phyloP scores from a whole-genome alignment of 2,888 invertebrate genomes.

The Drosophila flavopinicola region DNA sequence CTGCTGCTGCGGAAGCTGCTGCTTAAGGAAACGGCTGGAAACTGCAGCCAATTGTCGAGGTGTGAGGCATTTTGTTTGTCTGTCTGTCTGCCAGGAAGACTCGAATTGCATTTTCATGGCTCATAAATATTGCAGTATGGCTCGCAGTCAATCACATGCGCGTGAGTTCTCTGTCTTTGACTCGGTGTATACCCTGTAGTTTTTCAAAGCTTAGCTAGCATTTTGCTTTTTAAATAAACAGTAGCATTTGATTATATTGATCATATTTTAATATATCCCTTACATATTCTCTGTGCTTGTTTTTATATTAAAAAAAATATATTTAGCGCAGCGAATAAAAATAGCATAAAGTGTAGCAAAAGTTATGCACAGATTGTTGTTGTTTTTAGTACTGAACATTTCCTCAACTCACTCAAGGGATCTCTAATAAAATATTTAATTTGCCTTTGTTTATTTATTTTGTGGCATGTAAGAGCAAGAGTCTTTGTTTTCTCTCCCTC shows the following conservation, averaged over 20 bases:
- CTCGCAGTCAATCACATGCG: conserved; percentile 29
- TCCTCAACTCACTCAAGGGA: conserved; percentile 16
- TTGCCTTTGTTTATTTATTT: conserved; percentile 55
- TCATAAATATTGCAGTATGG: conserved; percentile 70
- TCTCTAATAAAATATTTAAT: conserved; percentile 30
- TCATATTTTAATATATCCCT: not conserved
- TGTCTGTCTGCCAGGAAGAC: conserved; percentile 40
- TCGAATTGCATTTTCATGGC: conserved; percentile 72
- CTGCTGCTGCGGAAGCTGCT: conserved; percentile 61
- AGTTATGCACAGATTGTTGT: conserved; percentile 26
- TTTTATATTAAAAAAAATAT: conserved; percentile 3
- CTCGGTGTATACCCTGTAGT: conserved; percentile 15
- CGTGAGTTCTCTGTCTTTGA: conserved; percentile 20
- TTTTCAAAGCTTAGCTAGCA: not conserved
- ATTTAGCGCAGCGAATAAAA: conserved; percentile 36
- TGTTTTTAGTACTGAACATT: conserved; percentile 13
- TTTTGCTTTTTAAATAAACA: no score
- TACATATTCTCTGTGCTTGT: not conserved
- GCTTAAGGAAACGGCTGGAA: conserved; percentile 61
- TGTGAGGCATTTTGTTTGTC: conserved; percentile 30
- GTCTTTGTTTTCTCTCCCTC: conserved; percentile 6
- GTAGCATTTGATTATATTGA: no score
- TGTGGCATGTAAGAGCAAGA: conserved; percentile 38
- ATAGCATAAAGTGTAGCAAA: conserved; percentile 46
- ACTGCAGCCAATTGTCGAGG: conserved; percentile 43